Conservation (phyloP, 2,113 vertebrate genomes). For the Leptobrachium ailaonicum region DNA sequence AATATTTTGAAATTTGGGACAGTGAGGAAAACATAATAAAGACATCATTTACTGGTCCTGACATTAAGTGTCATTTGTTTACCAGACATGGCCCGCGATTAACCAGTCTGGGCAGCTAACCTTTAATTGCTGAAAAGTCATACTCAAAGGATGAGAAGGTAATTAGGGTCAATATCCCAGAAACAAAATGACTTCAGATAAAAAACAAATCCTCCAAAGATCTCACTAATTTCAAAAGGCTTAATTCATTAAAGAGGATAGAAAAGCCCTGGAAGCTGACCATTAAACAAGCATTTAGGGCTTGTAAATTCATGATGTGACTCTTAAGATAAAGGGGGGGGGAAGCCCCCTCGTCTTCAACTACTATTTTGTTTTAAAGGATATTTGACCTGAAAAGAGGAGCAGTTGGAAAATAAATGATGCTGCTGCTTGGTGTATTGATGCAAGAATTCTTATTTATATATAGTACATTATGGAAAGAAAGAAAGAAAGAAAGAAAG, state of each 20-base stretch:
- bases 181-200: constrained; percentile 10
- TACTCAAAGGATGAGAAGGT: not conserved
- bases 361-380: too few species aligned
- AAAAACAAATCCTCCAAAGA: not conserved
- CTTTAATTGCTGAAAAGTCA: constrained; percentile 23
- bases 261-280: not conserved
- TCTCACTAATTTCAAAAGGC: constrained; percentile 6
- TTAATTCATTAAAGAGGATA: not conserved
- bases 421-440: too few species aligned
- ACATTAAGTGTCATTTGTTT: not conserved
- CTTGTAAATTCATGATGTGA: not conserved
- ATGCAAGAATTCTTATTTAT: too few species aligned
- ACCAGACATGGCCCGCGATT: not conserved
- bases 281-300: not conserved
- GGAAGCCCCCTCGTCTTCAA: not conserved
- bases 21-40: not conserved
- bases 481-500: too few species aligned
- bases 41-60: not conserved
- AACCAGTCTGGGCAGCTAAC: constrained; percentile 5
- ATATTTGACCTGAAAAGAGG: too few species aligned
- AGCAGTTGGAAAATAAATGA: too few species aligned
- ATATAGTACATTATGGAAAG: too few species aligned
- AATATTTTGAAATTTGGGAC: not conserved
- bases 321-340: not conserved
- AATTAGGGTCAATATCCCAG: not conserved